Evolutionary conservation across 2,797 vertebrate genomes (phyloP).

Genomic region (Typhlichthys eigenmanni): DNA sequence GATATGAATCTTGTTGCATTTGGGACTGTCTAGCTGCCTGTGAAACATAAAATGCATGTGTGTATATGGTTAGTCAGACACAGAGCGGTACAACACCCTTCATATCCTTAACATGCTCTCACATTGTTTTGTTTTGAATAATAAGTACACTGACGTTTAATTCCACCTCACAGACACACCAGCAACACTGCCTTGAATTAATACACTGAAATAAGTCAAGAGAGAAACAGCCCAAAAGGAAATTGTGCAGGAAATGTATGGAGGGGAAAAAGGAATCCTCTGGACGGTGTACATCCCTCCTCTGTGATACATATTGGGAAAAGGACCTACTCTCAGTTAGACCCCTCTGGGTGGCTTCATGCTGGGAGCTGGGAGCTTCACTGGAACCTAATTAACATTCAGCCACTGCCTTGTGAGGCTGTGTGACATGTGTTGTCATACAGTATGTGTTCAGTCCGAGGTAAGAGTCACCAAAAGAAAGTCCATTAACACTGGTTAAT

Average conservation of each 20-base stretch:
- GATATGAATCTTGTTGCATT: constrained; percentile 89
- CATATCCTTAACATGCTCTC: constrained; percentile 66
- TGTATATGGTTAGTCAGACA: constrained; percentile 34
- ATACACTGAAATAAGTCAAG: constrained; percentile 28
- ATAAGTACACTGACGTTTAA: constrained; percentile 49
- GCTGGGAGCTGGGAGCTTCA: constrained; percentile 68
- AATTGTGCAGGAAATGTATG: constrained; percentile 19
- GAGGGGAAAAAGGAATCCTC: constrained; percentile 12
- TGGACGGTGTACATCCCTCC: constrained; percentile 35
- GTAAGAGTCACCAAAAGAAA: constrained; percentile 50
- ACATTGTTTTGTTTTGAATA: constrained; percentile 68
- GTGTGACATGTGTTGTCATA: constrained; percentile 50
- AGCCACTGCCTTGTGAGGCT: constrained; percentile 61
- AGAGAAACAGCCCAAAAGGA: constrained; percentile 16
- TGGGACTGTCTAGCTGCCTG: constrained; percentile 92
- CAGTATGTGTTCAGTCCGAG: constrained; percentile 32
- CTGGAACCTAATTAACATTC: constrained; percentile 79
- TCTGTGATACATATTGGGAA: constrained; percentile 44
- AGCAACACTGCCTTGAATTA: constrained; percentile 28
- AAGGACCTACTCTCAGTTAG: constrained; percentile 61
- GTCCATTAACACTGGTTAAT: constrained; percentile 68
- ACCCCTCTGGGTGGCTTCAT: constrained; percentile 73
- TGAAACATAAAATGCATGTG: constrained; percentile 22
- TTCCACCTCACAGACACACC: constrained; percentile 32
- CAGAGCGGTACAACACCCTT: constrained; percentile 43